A percentile compares a stretch with the other conserved stretches of the same genome.
Evolutionary conservation across 2,797 vertebrate species (phyloP).

Genomic region (Pipistrellus kuhlii): DNA sequence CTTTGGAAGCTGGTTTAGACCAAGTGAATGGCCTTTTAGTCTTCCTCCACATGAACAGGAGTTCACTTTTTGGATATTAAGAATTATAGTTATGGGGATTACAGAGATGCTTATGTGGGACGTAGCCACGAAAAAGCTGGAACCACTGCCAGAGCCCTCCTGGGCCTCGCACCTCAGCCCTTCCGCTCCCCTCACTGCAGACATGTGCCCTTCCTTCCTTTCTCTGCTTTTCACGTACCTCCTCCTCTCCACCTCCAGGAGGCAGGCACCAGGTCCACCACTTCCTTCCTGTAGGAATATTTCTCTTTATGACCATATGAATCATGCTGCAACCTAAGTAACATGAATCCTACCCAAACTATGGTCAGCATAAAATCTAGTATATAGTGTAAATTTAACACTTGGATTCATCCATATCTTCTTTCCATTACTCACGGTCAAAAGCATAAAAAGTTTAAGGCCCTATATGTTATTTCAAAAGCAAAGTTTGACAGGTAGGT

Average conservation of each 20-base stretch:
- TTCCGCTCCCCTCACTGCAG: background rate
- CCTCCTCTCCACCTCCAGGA: background rate
- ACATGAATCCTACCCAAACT: background rate
- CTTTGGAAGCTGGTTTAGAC: no score
- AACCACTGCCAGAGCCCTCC: background rate
- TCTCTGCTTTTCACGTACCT: background rate
- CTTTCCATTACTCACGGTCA: background rate
- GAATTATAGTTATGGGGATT: no score
- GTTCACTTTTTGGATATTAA: no score
- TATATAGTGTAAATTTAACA: background rate
- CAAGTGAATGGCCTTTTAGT: no score
- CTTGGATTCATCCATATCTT: background rate
- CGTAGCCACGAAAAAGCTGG: no score
- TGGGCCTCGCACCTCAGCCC: background rate
- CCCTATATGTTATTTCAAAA: background rate
- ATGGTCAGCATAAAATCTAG: background rate
- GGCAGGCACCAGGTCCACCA: background rate
- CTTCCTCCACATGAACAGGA: no score
- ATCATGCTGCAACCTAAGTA: background rate
- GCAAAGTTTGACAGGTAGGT: background rate
- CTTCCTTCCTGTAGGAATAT: background rate
- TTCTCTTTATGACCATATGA: background rate
- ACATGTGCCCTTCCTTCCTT: background rate
- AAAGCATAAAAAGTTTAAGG: slow-evolving; percentile 3
- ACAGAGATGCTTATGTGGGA: no score